Base-by-base conservation (phyloP, 2,888 invertebrate species). In the Acronicta alni region DNA sequence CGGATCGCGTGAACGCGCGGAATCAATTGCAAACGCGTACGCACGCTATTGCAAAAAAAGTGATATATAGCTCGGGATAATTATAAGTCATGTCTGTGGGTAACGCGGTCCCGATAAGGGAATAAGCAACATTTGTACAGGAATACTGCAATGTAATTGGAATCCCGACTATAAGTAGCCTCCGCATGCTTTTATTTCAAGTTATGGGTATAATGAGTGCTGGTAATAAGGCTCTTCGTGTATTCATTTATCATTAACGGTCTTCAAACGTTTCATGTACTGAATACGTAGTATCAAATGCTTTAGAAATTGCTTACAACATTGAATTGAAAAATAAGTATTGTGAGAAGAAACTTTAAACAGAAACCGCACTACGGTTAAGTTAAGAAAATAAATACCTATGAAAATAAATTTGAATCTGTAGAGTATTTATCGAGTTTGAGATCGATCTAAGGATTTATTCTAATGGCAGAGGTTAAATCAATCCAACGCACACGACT, bases 11-110 rank as follows among this genome's bases (percentile, higher is more conserved):
- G 84, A 81, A 82, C 77, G 75, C 71, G 77, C 75, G 68, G 79
- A 85, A 85, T 85, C 83, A 84, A 84, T 85, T 81, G 75, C 80
- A 64, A 77, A 58, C 77, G 81, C 69, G 73, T 78, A 81, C 77
- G 76, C 79, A 79, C 73, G 80, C 77, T 64, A 70, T 57, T 41
- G 68, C 57, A 57, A 77, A 78, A 83, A 85, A 82, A 81, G 76
- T 83, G 79, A 82, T 84, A 77, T 81, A 82, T 83, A 79, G 78
- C 77, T 64, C 58, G 72, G 60, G 76, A 82, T 86, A 84, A 87
- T 86, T 85, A 80, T 78, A 79, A 78, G 77, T 79, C 77, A 79
- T 80, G 80, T 77, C 67, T 71, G 72, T 73, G 74, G 74, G 76
- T 75, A 73, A 75, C 67, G 53, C 59, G 62, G 54, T 58, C 74